phyloP scores from a whole-genome alignment of 2,888 invertebrate genomes.

The Griposia aprilina region DNA sequence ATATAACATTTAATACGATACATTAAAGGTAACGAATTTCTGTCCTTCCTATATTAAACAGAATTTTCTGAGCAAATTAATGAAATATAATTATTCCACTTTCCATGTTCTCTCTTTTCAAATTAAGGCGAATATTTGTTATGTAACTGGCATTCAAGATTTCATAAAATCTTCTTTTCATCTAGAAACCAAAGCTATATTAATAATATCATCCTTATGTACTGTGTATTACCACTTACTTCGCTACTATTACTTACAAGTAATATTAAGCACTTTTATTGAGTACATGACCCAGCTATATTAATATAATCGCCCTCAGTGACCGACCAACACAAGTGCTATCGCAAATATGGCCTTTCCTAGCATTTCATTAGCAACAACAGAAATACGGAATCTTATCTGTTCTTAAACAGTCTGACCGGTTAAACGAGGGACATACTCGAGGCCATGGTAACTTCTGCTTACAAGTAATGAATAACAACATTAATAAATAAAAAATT shows the following conservation, averaged over 20 bases:
- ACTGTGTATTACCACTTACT: slow-evolving; percentile 3
- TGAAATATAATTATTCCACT: neutral
- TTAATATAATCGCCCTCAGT: slow-evolving; percentile 48
- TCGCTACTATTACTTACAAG: slow-evolving; percentile 8
- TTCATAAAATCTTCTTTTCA: neutral
- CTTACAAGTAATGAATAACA: neutral
- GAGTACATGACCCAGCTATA: slow-evolving; percentile 31
- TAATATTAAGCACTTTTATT: slow-evolving; percentile 42
- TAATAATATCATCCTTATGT: slow-evolving; percentile 14
- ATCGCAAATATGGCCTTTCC: slow-evolving; percentile 36
- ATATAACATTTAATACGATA: neutral
- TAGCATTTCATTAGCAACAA: slow-evolving; percentile 36
- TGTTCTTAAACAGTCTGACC: slow-evolving; percentile 3
- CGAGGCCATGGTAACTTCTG: neutral
- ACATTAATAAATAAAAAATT: too few species aligned
- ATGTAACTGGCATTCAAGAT: neutral
- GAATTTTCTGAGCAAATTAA: neutral
- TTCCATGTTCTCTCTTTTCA: neutral
- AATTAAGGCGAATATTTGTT: neutral
- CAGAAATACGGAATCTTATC: slow-evolving; percentile 12
- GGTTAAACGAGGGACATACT: neutral
- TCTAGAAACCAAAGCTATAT: neutral
- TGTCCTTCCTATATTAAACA: neutral
- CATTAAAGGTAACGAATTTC: neutral
- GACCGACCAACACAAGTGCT: slow-evolving; percentile 11